Evolutionary conservation across 2,797 vertebrate genomes (phyloP).

Genomic region (Periparus ater): DNA sequence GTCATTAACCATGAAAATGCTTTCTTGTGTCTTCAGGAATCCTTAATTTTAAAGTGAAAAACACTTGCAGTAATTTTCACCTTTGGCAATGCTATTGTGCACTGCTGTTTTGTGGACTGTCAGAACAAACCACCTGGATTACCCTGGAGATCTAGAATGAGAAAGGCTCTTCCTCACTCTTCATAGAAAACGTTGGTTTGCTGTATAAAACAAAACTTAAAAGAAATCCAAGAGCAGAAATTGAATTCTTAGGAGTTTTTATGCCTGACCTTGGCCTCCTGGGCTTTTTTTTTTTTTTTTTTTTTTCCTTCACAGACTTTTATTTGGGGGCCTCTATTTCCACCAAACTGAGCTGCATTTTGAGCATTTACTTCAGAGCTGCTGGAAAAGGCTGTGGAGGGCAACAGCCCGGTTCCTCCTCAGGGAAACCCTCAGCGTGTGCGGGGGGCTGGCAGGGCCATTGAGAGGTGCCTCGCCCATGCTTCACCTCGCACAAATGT

Average conservation of each 20-base stretch:
- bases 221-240: not conserved
- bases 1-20: not conserved
- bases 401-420: not conserved
- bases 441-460: not conserved
- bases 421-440: not conserved
- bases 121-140: not conserved
- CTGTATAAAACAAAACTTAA: not conserved
- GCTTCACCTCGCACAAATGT: not conserved
- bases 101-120: not conserved
- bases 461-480: rapidly evolving
- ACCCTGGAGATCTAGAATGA: not conserved
- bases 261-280: not conserved
- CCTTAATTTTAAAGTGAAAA: slow-evolving; percentile 18
- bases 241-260: not conserved
- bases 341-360: not conserved
- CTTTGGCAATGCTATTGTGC: not conserved
- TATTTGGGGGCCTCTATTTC: not conserved
- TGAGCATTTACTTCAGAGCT: not conserved
- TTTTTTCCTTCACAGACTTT: not conserved
- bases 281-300: not conserved
- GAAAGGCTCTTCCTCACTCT: not conserved
- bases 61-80: not conserved
- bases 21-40: not conserved
- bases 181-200: not conserved
- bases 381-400: not conserved